Percentiles rank a stretch among this genome's conserved stretches.
phyloP scores from a whole-genome alignment of 2,113 vertebrate species.

The Megaptera novaeangliae region DNA sequence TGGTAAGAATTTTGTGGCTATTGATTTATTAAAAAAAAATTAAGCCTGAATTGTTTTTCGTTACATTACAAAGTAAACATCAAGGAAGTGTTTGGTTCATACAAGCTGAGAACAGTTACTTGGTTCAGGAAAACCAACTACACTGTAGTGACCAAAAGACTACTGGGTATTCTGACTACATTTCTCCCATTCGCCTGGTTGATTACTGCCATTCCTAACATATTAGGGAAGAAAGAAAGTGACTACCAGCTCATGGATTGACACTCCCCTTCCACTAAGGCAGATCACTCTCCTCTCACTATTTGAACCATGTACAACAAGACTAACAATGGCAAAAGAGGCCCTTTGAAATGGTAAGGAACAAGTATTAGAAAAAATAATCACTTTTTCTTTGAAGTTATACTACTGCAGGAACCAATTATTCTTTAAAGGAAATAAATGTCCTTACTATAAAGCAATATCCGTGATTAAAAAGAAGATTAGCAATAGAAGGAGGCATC shows the following conservation, averaged over 20 bases:
- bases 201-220: neutral
- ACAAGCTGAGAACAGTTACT: neutral
- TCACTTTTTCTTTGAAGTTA: neutral
- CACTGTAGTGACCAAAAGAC: neutral
- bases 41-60: neutral
- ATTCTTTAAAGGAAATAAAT: slow-evolving; percentile 12
- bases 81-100: neutral
- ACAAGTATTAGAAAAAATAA: neutral
- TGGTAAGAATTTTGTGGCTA: no score
- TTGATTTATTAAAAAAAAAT: neutral
- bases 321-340: neutral
- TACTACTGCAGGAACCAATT: neutral
- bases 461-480: neutral
- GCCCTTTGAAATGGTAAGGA: neutral
- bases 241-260: neutral
- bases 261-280: neutral
- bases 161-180: neutral
- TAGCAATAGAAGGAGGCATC: neutral
- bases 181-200: neutral
- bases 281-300: neutral
- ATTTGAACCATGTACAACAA: neutral
- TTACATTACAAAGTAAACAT: neutral
- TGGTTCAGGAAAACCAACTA: neutral
- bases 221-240: neutral
- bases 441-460: neutral